These are phyloP conservation scores for Phyto melanocephala DNA, from an alignment of 2,888 invertebrate species.

Conservation along the genomic window DNA sequence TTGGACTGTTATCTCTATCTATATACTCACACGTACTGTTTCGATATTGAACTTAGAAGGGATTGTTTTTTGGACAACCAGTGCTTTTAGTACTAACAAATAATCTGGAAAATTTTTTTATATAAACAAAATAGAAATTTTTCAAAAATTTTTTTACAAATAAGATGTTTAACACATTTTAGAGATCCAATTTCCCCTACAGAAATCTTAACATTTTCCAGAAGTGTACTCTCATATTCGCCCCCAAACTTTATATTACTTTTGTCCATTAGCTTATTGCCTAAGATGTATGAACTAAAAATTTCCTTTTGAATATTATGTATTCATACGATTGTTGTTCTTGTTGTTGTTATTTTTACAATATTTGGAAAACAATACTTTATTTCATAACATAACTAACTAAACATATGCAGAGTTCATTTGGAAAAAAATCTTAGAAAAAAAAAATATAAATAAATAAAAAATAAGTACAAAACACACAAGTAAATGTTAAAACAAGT, in stretches of 20 bases:
- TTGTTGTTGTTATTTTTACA: not conserved
- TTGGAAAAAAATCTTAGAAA: conserved; percentile 8
- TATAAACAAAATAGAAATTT: too few species aligned
- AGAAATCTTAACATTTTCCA: too few species aligned
- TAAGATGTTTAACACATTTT: too few species aligned
- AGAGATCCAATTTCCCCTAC: too few species aligned
- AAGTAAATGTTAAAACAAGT: conserved; percentile 53
- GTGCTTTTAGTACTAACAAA: too few species aligned
- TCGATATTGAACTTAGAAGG: too few species aligned
- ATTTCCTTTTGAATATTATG: conserved; percentile 12
- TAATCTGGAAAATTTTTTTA: too few species aligned
- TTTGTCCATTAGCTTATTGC: not conserved
- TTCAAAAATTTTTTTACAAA: too few species aligned
- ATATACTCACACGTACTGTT: too few species aligned
- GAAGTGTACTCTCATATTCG: conserved; percentile 7
- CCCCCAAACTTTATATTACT: not conserved
- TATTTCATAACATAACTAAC: conserved; percentile 43
- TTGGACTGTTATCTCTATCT: too few species aligned
- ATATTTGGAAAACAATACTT: conserved; percentile 51
- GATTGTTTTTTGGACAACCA: too few species aligned
- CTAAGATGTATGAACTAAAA: not conserved
- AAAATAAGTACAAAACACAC: conserved; percentile 19
- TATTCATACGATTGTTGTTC: not conserved
- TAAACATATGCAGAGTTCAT: conserved; percentile 62
- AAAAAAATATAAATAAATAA: not conserved